Evolutionary conservation across 1,140 invertebrate species (phyloP).

Genomic region (Scaptomyza graminum): DNA sequence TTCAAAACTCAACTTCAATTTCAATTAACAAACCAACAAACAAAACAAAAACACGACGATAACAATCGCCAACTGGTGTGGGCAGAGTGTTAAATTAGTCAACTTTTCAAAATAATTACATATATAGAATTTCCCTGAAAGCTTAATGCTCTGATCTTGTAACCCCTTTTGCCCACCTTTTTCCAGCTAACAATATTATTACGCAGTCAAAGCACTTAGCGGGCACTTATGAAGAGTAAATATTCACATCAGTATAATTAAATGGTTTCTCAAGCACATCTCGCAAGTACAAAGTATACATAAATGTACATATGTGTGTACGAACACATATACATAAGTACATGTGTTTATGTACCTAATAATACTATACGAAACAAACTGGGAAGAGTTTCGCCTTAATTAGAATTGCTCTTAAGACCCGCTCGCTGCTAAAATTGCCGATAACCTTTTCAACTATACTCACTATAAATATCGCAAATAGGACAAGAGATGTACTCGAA

Average conservation of each 20-base stretch:
- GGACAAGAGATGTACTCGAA: background rate
- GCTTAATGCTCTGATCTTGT: constrained; percentile 44
- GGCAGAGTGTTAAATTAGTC: constrained; percentile 6
- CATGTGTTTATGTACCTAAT: background rate
- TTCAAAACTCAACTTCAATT: background rate
- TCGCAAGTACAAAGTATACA: background rate
- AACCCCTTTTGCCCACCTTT: constrained; percentile 13
- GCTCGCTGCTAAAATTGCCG: constrained; percentile 9
- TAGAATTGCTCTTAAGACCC: constrained; percentile 1
- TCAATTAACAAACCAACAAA: constrained; percentile 46
- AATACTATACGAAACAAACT: background rate
- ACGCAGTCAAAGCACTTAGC: constrained; percentile 29
- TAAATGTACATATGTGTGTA: background rate
- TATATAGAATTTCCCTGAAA: constrained; percentile 23
- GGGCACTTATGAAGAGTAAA: constrained; percentile 58
- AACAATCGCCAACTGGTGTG: constrained; percentile 16
- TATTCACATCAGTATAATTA: constrained; percentile 36
- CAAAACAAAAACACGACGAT: background rate
- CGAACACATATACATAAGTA: background rate
- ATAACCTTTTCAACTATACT: constrained; percentile 38
- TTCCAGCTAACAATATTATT: constrained; percentile 32
- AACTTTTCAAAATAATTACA: constrained; percentile 2
- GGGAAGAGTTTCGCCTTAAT: background rate
- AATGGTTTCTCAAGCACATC: constrained; percentile 40
- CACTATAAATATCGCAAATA: constrained; percentile 15